A percentile compares a stretch with the other conserved stretches of the same genome.
These are phyloP conservation scores for Daboia siamensis DNA, from an alignment of 2,113 vertebrate genomes.

Conservation along the genomic window DNA sequence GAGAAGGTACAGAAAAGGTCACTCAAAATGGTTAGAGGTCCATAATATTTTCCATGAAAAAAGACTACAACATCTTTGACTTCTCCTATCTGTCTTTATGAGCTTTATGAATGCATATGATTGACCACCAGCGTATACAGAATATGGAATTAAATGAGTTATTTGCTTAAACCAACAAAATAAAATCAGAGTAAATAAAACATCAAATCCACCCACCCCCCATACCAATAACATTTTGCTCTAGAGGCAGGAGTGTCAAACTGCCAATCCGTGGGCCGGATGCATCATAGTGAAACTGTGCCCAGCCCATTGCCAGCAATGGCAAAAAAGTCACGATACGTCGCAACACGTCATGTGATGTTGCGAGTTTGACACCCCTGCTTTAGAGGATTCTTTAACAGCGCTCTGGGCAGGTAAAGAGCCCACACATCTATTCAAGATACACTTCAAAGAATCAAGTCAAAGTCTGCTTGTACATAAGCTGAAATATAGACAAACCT, in stretches of 20 bases:
- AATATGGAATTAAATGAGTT: neutral
- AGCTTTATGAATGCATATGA: neutral
- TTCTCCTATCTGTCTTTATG: neutral
- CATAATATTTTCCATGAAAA: neutral
- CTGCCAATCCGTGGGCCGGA: too few relatives aligned
- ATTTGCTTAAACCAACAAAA: neutral
- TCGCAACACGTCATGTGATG: too few relatives aligned
- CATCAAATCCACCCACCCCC: neutral
- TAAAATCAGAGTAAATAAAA: neutral
- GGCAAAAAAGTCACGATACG: too few relatives aligned
- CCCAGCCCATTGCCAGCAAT: too few relatives aligned
- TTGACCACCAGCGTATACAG: neutral
- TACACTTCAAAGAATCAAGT: neutral
- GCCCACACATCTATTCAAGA: neutral
- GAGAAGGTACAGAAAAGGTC: neutral
- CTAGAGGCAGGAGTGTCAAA: neutral
- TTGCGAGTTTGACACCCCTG: neutral
- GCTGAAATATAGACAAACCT: neutral
- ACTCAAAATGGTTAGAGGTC: neutral
- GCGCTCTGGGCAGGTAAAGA: neutral
- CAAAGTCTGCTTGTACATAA: neutral
- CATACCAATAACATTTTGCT: neutral
- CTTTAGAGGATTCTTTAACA: neutral
- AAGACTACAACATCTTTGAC: neutral
- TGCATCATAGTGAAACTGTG: too few relatives aligned